These are phyloP conservation scores for Tigriopus japonicus DNA, from an alignment of 1,140 invertebrate genomes.

Conservation along the genomic window DNA sequence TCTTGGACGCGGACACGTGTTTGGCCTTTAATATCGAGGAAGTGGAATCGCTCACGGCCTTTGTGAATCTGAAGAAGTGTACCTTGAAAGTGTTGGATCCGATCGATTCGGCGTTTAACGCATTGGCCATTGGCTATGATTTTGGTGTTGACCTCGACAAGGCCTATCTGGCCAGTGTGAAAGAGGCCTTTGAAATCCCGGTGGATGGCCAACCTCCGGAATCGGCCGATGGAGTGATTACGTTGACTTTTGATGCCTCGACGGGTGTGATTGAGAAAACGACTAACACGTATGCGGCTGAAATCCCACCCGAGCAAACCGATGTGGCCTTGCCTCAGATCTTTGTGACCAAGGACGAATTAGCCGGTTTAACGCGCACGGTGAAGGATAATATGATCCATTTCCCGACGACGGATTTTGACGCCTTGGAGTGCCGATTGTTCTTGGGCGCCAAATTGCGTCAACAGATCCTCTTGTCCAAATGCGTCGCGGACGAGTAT, in stretches of 20 bases:
- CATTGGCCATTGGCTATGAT: not conserved
- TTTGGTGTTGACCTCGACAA: not conserved
- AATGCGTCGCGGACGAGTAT: not conserved
- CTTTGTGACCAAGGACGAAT: not conserved
- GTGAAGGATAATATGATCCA: not conserved
- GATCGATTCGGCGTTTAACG: not conserved
- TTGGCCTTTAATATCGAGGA: too few species aligned
- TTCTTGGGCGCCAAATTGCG: not conserved
- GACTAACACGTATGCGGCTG: not conserved
- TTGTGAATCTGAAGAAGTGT: too few species aligned
- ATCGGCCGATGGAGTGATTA: not conserved
- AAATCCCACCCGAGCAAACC: not conserved
- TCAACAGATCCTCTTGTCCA: not conserved
- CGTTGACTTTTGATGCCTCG: not conserved
- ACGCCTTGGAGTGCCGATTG: not conserved
- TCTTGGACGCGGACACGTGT: not conserved
- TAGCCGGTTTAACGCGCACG: not conserved
- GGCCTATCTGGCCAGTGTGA: not conserved
- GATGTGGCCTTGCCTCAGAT: not conserved
- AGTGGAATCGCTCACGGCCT: too few species aligned
- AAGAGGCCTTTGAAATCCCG: not conserved
- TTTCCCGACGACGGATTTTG: not conserved
- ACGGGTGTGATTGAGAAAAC: not conserved
- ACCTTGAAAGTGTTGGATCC: not conserved
- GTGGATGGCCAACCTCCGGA: not conserved